These are phyloP conservation scores for Syrmaticus mikado DNA, from an alignment of 2,113 vertebrate genomes.

Conservation along the genomic window DNA sequence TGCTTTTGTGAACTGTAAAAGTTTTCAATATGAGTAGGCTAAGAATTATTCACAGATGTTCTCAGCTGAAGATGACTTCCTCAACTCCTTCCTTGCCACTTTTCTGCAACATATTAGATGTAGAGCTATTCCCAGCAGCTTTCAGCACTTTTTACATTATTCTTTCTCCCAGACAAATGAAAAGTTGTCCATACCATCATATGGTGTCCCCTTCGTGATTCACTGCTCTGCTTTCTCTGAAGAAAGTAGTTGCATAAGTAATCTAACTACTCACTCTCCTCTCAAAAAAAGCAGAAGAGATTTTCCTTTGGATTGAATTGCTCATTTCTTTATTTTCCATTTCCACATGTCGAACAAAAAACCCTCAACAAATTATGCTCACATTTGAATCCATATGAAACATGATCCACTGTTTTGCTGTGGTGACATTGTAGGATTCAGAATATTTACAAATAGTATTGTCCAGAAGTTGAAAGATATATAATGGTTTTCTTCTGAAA, in stretches of 20 bases:
- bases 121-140: not conserved
- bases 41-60: slow-evolving; percentile 16
- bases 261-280: not conserved
- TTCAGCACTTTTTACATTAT: not conserved
- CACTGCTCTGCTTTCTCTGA: fast-evolving
- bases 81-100: not conserved
- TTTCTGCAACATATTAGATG: not conserved
- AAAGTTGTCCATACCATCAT: not conserved
- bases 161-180: not conserved
- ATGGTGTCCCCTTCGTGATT: not conserved
- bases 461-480: not conserved
- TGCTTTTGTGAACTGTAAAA: not conserved
- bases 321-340: not conserved
- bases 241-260: not conserved
- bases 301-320: not conserved
- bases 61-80: not conserved
- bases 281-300: not conserved
- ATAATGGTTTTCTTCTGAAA: not conserved
- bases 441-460: not conserved
- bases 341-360: not conserved
- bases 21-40: slow-evolving; percentile 12
- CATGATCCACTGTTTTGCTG: not conserved
- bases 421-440: not conserved
- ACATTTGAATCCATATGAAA: not conserved
- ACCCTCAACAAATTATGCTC: not conserved